These are phyloP conservation scores for Tokudaia muenninki DNA, from an alignment of 2,797 vertebrate genomes.

Conservation along the genomic window DNA sequence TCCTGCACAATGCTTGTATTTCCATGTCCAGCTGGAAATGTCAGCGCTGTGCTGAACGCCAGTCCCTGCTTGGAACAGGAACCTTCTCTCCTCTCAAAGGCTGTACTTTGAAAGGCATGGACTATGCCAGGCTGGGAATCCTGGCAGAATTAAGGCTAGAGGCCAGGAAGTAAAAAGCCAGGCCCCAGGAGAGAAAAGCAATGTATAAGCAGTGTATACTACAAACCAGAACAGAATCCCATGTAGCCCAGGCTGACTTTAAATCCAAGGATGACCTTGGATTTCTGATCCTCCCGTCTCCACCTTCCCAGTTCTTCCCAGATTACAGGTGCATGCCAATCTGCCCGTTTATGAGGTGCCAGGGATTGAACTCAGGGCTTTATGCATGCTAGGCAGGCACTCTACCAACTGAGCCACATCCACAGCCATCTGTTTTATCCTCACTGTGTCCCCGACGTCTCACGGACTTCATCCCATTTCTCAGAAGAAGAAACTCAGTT, in stretches of 20 bases:
- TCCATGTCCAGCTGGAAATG: background rate
- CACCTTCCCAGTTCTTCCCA: background rate
- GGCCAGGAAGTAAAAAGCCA: background rate
- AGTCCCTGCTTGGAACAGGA: background rate
- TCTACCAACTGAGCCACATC: background rate
- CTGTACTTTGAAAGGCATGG: background rate
- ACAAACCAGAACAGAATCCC: background rate
- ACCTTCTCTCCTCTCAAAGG: background rate
- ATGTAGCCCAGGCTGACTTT: background rate
- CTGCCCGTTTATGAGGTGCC: background rate
- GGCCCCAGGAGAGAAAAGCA: background rate
- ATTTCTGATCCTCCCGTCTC: background rate
- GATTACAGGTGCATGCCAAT: background rate
- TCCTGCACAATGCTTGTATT: background rate
- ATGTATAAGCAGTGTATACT: fast-evolving
- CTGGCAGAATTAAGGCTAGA: background rate
- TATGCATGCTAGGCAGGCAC: background rate
- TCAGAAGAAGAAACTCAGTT: background rate
- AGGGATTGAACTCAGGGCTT: background rate
- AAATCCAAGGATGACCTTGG: background rate
- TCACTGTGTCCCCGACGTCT: background rate
- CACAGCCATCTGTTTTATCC: background rate
- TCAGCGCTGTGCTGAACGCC: background rate
- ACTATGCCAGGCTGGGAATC: background rate
- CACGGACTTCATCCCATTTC: background rate